phyloP scores from a whole-genome alignment of 2,113 vertebrate species.

The Lepus timidus region DNA sequence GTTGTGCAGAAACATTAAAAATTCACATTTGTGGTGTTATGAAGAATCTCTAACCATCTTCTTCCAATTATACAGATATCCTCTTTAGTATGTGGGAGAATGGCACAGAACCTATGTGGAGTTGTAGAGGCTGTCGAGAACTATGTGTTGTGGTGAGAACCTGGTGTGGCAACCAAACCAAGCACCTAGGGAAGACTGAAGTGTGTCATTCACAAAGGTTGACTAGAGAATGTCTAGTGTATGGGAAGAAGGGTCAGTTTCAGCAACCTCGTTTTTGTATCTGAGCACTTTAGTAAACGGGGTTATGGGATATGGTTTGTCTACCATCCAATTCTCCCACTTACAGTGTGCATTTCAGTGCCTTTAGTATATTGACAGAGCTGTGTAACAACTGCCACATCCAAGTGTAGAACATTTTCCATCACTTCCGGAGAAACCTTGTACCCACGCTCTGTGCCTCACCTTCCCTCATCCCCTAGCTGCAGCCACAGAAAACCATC shows the following conservation, averaged over 20 bases:
- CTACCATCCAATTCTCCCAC: background rate
- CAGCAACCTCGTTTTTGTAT: background rate
- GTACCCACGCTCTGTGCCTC: background rate
- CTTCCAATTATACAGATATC: slow-evolving; percentile 41
- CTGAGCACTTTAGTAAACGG: slow-evolving; percentile 20
- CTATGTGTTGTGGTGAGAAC: background rate
- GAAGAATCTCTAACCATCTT: background rate
- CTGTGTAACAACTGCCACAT: background rate
- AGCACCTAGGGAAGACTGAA: background rate
- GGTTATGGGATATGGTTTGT: background rate
- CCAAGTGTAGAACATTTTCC: background rate
- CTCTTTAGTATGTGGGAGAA: background rate
- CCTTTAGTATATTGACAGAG: background rate
- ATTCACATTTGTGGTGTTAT: background rate
- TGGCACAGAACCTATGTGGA: background rate
- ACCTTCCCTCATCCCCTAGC: fast-evolving
- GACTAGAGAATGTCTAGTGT: background rate
- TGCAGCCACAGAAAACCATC: background rate
- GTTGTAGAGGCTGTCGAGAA: background rate
- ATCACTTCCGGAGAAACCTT: background rate
- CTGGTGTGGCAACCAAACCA: background rate
- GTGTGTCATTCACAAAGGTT: background rate
- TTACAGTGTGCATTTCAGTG: background rate
- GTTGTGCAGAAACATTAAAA: slow-evolving; percentile 27
- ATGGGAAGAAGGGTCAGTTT: background rate